Base-by-base conservation (phyloP, 1,140 invertebrate genomes). In the Anastatus disparis region DNA sequence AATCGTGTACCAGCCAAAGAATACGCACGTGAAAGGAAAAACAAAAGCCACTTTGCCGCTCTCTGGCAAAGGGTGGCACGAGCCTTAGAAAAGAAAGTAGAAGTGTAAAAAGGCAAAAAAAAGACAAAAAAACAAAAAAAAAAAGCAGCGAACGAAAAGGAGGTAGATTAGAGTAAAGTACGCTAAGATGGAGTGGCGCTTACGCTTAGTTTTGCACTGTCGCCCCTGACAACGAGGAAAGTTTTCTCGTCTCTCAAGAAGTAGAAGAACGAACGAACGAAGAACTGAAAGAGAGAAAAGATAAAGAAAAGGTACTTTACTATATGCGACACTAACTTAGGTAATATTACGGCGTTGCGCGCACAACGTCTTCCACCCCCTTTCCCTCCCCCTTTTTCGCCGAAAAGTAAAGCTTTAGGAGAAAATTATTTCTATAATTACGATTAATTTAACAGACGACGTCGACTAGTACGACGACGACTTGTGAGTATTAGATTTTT, bases 271-370 rank as follows among this genome's bases (percentile, higher is more conserved):
- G n/a, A n/a, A n/a, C n/a, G n/a, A n/a, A n/a, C n/a, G n/a, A n/a
- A n/a, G n/a, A n/a, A n/a, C n/a, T n/a, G n/a, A n/a, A n/a, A n/a
- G n/a, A n/a, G n/a, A n/a, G n/a, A n/a, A n/a, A n/a, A n/a, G n/a
- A n/a, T n/a, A n/a, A n/a, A n/a, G n/a, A 15, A 70, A 38, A 35
- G 44, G 58, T 50, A 70, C 58, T 70, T 62, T 63, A 48, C 52
- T 46, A 56, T n/a, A n/a, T 26, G 27, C 35, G 35, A 31, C 38
- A 56, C 31, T 46, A n/a, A 56, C 52, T 55, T 48, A 38, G 15
- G n/a, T n/a, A n/a, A n/a, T n/a, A n/a, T n/a, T n/a, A n/a, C 26
- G 40, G 26, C 20, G 31, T 40, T 65, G 26, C 48, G 2, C 40
- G 2, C 9, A 42, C 1, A 9, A 22, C n/a, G 9, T 24, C n/a